A percentile compares a stretch with the other conserved stretches of the same genome.
Conservation (phyloP, 2,888 invertebrate species). For the Amphipyra berbera region DNA sequence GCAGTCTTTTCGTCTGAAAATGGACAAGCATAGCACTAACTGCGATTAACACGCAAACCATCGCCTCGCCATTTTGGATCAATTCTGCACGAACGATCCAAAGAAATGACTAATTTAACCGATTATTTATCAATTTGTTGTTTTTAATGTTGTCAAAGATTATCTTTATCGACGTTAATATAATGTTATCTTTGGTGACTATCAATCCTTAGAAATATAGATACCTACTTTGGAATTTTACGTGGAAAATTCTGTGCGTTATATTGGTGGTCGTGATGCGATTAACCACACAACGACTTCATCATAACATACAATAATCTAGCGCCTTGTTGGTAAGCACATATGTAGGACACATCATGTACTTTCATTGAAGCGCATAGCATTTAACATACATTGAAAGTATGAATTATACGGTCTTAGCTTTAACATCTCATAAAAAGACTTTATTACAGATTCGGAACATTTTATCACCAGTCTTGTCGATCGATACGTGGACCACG, state of each 20-base stretch:
- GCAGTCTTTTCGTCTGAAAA: conserved; percentile 43
- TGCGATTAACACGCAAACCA: conserved; percentile 4
- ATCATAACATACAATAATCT: conserved; percentile 59
- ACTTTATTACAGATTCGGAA: conserved; percentile 27
- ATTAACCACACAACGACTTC: conserved; percentile 57
- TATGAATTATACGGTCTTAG: conserved; percentile 1
- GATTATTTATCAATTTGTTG: conserved; percentile 22
- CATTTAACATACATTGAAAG: conserved; percentile 4
- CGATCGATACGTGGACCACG: conserved; percentile 38
- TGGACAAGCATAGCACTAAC: conserved; percentile 23
- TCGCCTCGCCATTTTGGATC: conserved; percentile 8
- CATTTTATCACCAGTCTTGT: conserved; percentile 42
- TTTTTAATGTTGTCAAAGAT: conserved; percentile 35
- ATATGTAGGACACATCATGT: conserved; percentile 40
- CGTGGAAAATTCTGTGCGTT: conserved; percentile 44
- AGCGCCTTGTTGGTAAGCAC: conserved; percentile 66
- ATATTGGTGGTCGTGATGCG: conserved; percentile 59
- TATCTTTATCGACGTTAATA: conserved; percentile 19
- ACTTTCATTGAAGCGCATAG: conserved; percentile 59
- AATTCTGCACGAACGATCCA: neutral
- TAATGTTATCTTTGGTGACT: conserved; percentile 25
- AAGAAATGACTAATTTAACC: too few species aligned
- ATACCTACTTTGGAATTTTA: conserved; percentile 10
- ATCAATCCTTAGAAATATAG: conserved; percentile 3
- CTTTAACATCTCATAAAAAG: conserved; percentile 15